These are phyloP conservation scores for Malurus leucopterus DNA, from an alignment of 2,797 vertebrate genomes.

Conservation along the genomic window DNA sequence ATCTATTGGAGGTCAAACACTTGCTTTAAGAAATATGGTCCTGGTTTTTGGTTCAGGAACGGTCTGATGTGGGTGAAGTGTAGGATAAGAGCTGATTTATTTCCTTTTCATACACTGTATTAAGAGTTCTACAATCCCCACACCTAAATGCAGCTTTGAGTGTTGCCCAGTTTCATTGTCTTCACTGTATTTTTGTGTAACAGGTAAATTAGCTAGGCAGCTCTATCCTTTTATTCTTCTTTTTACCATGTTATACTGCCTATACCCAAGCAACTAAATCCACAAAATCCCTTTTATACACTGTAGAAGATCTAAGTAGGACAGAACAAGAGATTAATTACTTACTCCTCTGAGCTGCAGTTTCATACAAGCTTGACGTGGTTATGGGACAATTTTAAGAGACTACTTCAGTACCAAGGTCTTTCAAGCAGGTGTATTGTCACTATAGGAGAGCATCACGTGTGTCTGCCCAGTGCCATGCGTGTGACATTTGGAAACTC, in stretches of 20 bases:
- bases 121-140: neutral
- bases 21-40: neutral
- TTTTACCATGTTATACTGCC: neutral
- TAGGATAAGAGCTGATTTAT: neutral
- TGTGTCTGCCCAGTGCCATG: neutral
- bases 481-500: fast-evolving
- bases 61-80: neutral
- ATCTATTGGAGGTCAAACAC: neutral
- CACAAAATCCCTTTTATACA: neutral
- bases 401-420: neutral
- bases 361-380: neutral
- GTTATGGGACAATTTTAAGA: neutral
- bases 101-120: fast-evolving
- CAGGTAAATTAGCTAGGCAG: neutral
- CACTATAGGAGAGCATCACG: fast-evolving
- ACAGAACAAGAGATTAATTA: neutral
- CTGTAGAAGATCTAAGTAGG: neutral
- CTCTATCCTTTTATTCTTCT: neutral
- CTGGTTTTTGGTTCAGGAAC: neutral
- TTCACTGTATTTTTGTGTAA: neutral
- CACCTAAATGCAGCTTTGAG: neutral
- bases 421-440: neutral
- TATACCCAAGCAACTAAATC: neutral
- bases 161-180: neutral
- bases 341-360: neutral